These are phyloP conservation scores for Diplodus puntazzo DNA, from an alignment of 2,797 vertebrate genomes.

Conservation along the genomic window DNA sequence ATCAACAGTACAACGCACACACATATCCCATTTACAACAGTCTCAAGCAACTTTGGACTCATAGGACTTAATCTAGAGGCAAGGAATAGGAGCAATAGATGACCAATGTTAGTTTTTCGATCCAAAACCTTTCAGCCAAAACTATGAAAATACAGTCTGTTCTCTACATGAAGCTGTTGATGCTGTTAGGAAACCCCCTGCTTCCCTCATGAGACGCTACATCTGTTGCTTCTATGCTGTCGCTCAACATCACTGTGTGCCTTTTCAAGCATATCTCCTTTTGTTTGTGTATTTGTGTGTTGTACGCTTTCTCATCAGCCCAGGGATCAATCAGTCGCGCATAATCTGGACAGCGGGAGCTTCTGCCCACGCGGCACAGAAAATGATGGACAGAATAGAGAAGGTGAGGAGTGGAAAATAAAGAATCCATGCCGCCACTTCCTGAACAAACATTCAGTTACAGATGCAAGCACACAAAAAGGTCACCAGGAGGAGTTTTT, in stretches of 20 bases:
- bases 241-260: background rate
- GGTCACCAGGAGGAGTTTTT: background rate
- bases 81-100: too few species aligned
- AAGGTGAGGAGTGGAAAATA: constrained; percentile 6
- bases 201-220: background rate
- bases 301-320: background rate
- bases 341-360: constrained; percentile 29
- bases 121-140: too few species aligned
- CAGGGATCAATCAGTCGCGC: constrained; percentile 40
- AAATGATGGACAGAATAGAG: constrained; percentile 7
- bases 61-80: too few species aligned
- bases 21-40: too few species aligned
- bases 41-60: too few species aligned
- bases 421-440: background rate
- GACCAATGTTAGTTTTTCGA: too few species aligned
- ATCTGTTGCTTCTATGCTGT: constrained; percentile 29
- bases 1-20: too few species aligned
- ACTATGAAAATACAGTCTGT: too few species aligned
- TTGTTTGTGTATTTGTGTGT: constrained; percentile 17
- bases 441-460: background rate
- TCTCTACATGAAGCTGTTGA: constrained; percentile 8
- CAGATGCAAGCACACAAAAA: background rate
- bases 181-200: constrained; percentile 43
- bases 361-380: constrained; percentile 25
- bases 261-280: constrained; percentile 9